These are phyloP conservation scores for Idaea dimidiata DNA, from an alignment of 2,888 invertebrate genomes.

Conservation along the genomic window DNA sequence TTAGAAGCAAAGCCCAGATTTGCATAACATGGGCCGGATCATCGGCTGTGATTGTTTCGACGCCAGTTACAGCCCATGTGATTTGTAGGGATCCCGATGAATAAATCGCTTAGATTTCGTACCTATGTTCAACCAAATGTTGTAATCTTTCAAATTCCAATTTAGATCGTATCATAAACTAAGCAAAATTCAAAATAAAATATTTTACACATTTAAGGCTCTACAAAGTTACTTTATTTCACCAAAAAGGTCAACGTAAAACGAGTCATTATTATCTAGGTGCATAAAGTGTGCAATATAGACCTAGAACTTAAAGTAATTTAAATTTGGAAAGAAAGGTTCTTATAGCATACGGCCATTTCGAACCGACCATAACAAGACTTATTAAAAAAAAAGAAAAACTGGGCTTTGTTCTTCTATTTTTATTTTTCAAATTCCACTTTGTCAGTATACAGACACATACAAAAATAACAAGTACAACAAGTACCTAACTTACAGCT, in stretches of 20 bases:
- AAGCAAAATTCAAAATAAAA: no score
- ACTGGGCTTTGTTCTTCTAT: no score
- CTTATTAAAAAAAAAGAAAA: no score
- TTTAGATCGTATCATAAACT: background rate
- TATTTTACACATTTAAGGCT: no score
- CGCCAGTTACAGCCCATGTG: conserved; percentile 67
- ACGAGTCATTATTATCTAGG: no score
- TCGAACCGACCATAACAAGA: no score
- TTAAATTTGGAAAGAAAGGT: no score
- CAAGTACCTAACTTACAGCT: background rate
- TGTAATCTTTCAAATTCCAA: conserved; percentile 6
- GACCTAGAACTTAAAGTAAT: no score
- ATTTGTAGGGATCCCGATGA: conserved; percentile 70
- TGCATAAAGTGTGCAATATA: no score
- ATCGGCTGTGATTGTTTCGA: conserved; percentile 73
- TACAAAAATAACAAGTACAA: background rate
- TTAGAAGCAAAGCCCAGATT: conserved; percentile 69
- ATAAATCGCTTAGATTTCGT: conserved; percentile 55
- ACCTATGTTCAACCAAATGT: conserved; percentile 8
- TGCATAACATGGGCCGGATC: conserved; percentile 73
- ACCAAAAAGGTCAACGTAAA: no score
- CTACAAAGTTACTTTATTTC: no score
- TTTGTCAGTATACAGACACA: background rate
- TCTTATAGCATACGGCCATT: no score
- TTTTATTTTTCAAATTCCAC: background rate